Evolutionary conservation across 2,113 vertebrate species (phyloP).

Genomic region (Strix uralensis): DNA sequence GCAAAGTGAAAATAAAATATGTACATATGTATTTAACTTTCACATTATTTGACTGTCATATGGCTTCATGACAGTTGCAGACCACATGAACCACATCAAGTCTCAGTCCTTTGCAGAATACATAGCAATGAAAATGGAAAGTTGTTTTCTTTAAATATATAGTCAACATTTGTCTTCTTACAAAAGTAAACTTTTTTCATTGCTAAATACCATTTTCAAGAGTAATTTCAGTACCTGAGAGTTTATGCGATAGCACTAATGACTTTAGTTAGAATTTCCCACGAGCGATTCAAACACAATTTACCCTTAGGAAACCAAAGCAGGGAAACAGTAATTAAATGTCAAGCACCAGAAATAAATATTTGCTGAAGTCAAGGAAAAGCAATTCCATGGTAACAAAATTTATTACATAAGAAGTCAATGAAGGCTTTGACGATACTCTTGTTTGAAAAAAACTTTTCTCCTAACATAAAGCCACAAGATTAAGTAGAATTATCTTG

Average conservation of each 20-base stretch:
- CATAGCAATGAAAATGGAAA: neutral
- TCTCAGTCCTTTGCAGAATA: neutral
- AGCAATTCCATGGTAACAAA: neutral
- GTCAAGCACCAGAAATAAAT: constrained; percentile 4
- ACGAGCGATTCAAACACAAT: neutral
- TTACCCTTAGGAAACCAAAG: neutral
- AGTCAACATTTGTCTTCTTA: neutral
- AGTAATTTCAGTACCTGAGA: neutral
- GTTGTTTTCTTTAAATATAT: neutral
- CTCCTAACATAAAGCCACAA: neutral
- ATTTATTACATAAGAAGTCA: neutral
- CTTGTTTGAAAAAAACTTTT: neutral
- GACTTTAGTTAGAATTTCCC: neutral
- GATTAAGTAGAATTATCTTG: neutral
- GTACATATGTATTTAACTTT: neutral
- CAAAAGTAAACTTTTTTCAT: neutral
- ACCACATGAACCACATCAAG: neutral
- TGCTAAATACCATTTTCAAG: neutral
- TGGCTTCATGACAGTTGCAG: neutral
- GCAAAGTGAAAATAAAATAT: constrained; percentile 20
- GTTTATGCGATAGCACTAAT: neutral
- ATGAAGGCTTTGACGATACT: neutral
- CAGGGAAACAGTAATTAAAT: neutral
- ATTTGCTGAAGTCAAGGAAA: constrained; percentile 17
- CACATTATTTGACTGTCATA: neutral